A percentile compares a stretch with the other conserved stretches of the same genome.
phyloP scores from a whole-genome alignment of 2,113 vertebrate species.

The Cryptomyrus ogoouensis region DNA sequence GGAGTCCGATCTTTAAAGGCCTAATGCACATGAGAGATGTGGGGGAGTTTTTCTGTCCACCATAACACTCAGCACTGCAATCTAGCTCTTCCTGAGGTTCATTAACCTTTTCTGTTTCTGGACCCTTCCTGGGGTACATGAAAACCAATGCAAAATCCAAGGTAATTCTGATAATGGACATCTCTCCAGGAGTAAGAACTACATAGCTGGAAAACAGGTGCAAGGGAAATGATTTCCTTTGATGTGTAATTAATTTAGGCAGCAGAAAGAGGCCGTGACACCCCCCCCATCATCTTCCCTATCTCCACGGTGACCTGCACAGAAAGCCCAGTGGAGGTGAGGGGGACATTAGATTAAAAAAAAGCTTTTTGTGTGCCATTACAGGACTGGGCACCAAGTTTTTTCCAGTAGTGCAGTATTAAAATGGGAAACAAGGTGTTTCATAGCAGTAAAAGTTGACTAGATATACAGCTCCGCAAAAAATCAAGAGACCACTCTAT shows the following conservation, averaged over 20 bases:
- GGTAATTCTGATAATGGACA: conserved; percentile 33
- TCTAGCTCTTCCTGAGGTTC: not conserved
- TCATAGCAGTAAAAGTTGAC: not conserved
- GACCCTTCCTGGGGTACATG: not conserved
- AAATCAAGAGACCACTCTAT: not conserved
- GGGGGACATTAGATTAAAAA: conserved; percentile 22
- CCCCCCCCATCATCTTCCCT: conserved; percentile 27
- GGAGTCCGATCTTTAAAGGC: conserved; percentile 29
- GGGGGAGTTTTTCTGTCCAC: not conserved
- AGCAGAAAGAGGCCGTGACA: conserved; percentile 45
- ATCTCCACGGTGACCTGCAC: conserved; percentile 41
- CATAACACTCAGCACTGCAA: conserved; percentile 8
- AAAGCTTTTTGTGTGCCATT: not conserved
- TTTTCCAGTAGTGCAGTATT: conserved; percentile 37
- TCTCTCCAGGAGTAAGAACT: conserved; percentile 27
- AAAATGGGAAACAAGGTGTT: conserved; percentile 23
- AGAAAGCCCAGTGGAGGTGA: conserved; percentile 19
- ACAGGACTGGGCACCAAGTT: conserved; percentile 32
- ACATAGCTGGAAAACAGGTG: conserved; percentile 16
- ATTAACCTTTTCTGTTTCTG: conserved; percentile 13
- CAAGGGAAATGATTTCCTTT: conserved; percentile 37
- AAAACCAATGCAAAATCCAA: conserved; percentile 35
- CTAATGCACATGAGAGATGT: conserved; percentile 8
- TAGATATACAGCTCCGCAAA: not conserved
- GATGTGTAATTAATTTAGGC: conserved; percentile 53